Conservation (phyloP, 2,797 vertebrate genomes). For the Kryptopterus vitreolus region DNA sequence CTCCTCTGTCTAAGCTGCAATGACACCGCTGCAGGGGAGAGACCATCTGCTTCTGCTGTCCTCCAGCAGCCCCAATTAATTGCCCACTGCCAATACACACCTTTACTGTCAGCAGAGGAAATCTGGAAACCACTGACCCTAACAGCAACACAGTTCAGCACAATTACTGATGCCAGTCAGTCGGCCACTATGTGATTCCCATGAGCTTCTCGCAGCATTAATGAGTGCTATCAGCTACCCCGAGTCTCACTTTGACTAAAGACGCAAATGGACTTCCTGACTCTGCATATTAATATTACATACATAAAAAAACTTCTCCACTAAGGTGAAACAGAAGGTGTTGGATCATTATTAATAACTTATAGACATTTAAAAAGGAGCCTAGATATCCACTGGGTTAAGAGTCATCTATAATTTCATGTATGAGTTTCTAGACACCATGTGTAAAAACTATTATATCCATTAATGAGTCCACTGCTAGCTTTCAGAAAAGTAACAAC, state of each 20-base stretch:
- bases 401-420: not conserved
- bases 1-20: conserved; percentile 30
- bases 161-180: conserved; percentile 54
- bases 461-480: not conserved
- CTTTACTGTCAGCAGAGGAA: conserved; percentile 43
- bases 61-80: conserved; percentile 48
- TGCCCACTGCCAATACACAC: conserved; percentile 42
- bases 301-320: not conserved
- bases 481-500: not conserved
- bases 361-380: not conserved
- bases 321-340: not conserved
- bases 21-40: conserved; percentile 36
- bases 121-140: conserved; percentile 48
- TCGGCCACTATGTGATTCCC: conserved; percentile 33
- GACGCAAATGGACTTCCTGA: conserved; percentile 41
- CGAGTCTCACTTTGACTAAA: conserved; percentile 43
- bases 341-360: conserved; percentile 8
- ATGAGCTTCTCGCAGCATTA: conserved; percentile 26
- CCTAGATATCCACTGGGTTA: not conserved
- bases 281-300: conserved; percentile 39
- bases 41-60: conserved; percentile 52
- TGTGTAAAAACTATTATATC: not conserved
- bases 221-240: conserved; percentile 40
- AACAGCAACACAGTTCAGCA: conserved; percentile 35
- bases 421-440: not conserved